Conservation (phyloP, 2,113 vertebrate genomes). For the Heterochromis multidens region DNA sequence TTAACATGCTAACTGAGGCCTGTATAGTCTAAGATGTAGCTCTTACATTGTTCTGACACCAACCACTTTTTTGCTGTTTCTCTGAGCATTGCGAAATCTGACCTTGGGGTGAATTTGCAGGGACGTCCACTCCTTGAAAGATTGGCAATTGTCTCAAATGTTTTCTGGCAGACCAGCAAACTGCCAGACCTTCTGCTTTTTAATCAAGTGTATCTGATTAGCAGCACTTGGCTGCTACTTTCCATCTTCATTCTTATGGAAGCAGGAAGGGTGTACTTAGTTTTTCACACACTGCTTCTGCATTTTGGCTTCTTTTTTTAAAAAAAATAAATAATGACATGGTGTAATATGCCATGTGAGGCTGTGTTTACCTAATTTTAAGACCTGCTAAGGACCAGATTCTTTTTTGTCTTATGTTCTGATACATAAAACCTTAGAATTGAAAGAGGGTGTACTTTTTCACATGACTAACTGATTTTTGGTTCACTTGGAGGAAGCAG, state of each 20-base stretch:
- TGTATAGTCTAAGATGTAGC: neutral
- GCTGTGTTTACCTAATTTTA: neutral
- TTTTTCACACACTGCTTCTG: neutral
- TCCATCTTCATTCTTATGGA: neutral
- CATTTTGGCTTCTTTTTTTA: neutral
- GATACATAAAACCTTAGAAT: neutral
- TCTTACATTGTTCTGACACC: neutral
- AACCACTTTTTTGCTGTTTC: neutral
- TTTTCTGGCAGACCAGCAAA: neutral
- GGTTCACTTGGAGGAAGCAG: neutral
- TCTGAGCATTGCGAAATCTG: neutral
- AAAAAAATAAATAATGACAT: neutral
- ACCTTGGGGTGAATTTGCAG: neutral
- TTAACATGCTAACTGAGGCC: neutral
- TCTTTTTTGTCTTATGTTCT: neutral
- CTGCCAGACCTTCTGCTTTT: neutral
- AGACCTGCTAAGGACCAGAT: neutral
- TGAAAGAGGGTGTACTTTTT: neutral
- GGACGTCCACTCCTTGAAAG: neutral
- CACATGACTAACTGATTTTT: neutral
- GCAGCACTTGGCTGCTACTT: neutral
- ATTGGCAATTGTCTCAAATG: neutral
- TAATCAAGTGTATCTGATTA: neutral
- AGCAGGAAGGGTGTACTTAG: neutral
- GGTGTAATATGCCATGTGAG: neutral